Base-by-base conservation (phyloP, 2,888 invertebrate genomes). In the Cephus sareptanus region DNA sequence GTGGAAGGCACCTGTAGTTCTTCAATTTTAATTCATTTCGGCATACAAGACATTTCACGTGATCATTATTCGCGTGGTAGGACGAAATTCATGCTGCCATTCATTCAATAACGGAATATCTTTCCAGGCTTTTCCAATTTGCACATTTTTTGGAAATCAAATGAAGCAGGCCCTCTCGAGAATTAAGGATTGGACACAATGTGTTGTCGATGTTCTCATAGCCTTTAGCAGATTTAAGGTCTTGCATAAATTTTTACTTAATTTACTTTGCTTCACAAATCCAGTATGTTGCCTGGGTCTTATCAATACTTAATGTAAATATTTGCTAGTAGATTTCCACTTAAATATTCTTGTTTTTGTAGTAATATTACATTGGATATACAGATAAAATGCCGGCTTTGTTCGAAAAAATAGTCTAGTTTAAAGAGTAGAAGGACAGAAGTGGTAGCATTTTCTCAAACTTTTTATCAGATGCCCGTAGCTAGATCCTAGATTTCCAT, bases 211-310 rank as follows among this genome's bases (percentile, higher is more conserved):
- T 79, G 86, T 87, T 75, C 80, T 81, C 81, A 87, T 92, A 82
- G 84, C 90, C 73, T 86, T 90, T 85, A 83, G 83, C 75, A 88
- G 92, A 89, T 85, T 91, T 69, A 89, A 92, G 92, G 92, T 92
- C 85, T 76, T 80, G 15, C 37, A 78, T 30, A 74, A 33, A 77
- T 76, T 74, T 34, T n/a, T 74, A 56, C 56, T 23, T 15, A 56
- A 56, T 56, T 77, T 76, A 74, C 6, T 23, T 30, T 74, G 74
- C 56, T 74, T 33, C 23, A 9, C 2, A 15, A 40, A 23, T 23
- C 9, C 4, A 40, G 23, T 23, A 23, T 56, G 56, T 9, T 56
- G 9, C 23, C 9, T 56, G 56, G 23, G 56, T 9, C 23, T 56
- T 56, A 9, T 56, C 56, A 6, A 23, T 23, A 56, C 56, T 23